Evolutionary conservation across 2,113 vertebrate species (phyloP), one percentile per base, ranked within the genome.

Genomic region (Apteryx owenii): DNA sequence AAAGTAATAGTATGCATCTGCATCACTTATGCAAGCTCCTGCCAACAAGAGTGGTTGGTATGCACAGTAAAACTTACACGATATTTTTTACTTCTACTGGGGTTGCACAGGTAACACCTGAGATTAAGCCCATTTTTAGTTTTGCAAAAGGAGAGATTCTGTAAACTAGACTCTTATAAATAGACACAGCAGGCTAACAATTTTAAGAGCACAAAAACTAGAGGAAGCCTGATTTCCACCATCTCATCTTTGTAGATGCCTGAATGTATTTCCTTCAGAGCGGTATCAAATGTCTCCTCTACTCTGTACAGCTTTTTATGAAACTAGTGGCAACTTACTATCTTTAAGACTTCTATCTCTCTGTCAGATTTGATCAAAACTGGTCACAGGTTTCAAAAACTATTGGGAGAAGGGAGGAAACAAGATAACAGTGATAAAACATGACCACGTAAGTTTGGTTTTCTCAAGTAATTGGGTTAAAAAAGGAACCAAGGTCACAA

Each of bases 231-330:
- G 6, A 17, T 80, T 86, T 80, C 58, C 69, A 20, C 31, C 19
- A 3, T 28, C 6, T 80, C 18, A 75, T 28, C 82, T 88, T 69
- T 38, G 38, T 44, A 83, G 21, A 90, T n/a, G 83, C 25, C 64
- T 21, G 88, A 69, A 86, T 26, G 10, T 20, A 69, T 15, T 65
- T 14, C 53, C 25, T 51, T 80, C 64, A 86, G 44, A 85, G 22
- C 17, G 6, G 13, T 61, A 90, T 42, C 31, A 51, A 69, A 13
- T 0, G 0, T 4, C 44, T 61, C 6, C 16, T 5, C 40, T 72
- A 29, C 9, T 11, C 29, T 51, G 31, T 20, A 54, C 31, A 80
- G 38, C 26, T 88, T 75, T 90, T 66, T 13, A 40, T 28, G 31
- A 58, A 88, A 62, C 56, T 58, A 58, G 28, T 60, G 31, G 19